Conservation (phyloP, 2,797 vertebrate species). For the Gallinago nigripennis region DNA sequence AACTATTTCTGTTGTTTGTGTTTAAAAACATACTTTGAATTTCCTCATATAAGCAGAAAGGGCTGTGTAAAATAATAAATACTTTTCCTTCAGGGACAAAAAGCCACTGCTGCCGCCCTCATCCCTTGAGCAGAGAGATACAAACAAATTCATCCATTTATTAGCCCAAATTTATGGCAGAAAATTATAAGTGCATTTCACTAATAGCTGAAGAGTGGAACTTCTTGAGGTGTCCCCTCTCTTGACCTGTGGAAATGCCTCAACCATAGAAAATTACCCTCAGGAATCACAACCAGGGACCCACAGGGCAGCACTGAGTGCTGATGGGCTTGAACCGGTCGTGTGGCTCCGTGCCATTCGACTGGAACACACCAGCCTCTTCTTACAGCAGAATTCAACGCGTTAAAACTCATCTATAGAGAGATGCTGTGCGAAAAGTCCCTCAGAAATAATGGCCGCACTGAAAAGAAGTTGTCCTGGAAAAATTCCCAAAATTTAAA, state of each 20-base stretch:
- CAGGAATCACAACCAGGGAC: constrained; percentile 3
- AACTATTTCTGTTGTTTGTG: constrained; percentile 20
- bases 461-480: background rate
- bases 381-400: background rate
- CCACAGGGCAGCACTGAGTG: background rate
- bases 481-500: background rate
- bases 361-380: background rate
- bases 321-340: background rate
- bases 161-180: background rate
- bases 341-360: background rate
- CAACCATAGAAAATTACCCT: background rate
- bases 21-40: constrained; percentile 46
- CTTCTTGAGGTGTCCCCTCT: background rate
- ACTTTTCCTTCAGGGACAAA: background rate
- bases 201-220: background rate
- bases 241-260: constrained; percentile 8
- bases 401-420: background rate
- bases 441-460: background rate
- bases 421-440: background rate
- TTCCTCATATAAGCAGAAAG: constrained; percentile 43
- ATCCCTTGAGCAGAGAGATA: background rate
- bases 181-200: background rate
- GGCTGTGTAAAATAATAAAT: constrained; percentile 45
- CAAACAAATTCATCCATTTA: background rate
- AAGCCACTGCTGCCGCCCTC: background rate